phyloP scores from a whole-genome alignment of 2,113 vertebrate genomes.

The Neoarius graeffei region DNA sequence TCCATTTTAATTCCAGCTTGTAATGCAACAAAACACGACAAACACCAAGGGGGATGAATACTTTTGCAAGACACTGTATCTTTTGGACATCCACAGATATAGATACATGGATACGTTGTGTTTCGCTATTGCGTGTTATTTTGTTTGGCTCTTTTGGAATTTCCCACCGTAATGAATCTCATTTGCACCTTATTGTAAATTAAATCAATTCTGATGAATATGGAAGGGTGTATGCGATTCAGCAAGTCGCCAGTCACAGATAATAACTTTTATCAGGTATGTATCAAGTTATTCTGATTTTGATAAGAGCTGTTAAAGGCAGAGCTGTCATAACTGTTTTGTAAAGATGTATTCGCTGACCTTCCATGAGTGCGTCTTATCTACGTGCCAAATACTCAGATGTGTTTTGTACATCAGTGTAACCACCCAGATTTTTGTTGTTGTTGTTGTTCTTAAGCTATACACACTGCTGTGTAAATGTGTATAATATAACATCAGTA shows the following conservation, averaged over 20 bases:
- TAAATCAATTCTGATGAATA: conserved; percentile 46
- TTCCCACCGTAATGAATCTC: conserved; percentile 45
- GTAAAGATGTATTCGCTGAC: background rate
- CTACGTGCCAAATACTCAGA: background rate
- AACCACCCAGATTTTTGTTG: background rate
- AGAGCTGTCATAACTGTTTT: background rate
- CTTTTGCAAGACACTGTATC: background rate
- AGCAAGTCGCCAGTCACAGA: background rate
- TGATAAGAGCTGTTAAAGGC: background rate
- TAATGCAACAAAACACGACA: no score
- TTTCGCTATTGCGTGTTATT: conserved; percentile 8
- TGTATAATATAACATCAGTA: background rate
- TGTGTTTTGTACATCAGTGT: background rate
- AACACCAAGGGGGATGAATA: no score
- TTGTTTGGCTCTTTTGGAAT: conserved; percentile 42
- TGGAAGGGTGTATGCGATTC: background rate
- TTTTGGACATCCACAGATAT: background rate
- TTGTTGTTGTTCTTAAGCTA: background rate
- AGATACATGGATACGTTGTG: conserved; percentile 38
- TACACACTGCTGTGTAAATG: background rate
- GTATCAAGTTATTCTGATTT: background rate
- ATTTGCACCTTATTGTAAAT: conserved; percentile 58
- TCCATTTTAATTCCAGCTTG: no score
- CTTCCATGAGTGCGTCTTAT: background rate
- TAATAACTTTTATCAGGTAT: background rate